Percentiles rank a stretch among this genome's conserved stretches.
Conservation (phyloP, 2,797 vertebrate genomes). For the Sardinella longiceps region DNA sequence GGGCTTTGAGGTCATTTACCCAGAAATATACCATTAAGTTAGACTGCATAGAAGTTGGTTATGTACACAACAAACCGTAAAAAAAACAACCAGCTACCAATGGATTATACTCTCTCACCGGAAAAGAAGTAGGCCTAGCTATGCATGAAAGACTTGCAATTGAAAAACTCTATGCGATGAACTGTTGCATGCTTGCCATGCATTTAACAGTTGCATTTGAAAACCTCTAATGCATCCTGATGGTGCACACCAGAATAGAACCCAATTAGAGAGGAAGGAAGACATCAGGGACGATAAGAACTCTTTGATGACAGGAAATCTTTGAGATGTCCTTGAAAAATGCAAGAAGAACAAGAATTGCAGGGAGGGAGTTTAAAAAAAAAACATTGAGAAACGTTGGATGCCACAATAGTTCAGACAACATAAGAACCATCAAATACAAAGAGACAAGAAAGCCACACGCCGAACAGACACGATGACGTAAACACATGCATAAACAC, state of each 20-base stretch:
- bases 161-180: no score
- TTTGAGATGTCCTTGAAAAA: neutral
- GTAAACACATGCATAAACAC: neutral
- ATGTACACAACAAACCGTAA: no score
- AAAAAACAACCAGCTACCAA: neutral
- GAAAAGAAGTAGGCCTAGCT: neutral
- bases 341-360: neutral
- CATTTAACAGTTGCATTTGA: neutral
- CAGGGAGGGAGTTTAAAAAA: neutral
- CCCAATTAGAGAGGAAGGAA: conserved; percentile 16
- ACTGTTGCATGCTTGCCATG: no score
- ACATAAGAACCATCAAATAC: neutral
- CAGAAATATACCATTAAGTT: no score
- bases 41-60: no score
- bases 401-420: neutral
- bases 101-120: neutral
- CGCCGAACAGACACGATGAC: neutral
- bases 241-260: neutral
- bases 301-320: neutral
- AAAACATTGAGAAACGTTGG: neutral
- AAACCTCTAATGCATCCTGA: neutral
- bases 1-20: no score
- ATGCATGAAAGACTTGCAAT: no score
- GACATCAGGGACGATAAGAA: conserved; percentile 3
- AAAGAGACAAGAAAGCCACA: neutral